Evolutionary conservation across 1,140 invertebrate genomes (phyloP).

Genomic region (Trichomalopsis sarcophagae): DNA sequence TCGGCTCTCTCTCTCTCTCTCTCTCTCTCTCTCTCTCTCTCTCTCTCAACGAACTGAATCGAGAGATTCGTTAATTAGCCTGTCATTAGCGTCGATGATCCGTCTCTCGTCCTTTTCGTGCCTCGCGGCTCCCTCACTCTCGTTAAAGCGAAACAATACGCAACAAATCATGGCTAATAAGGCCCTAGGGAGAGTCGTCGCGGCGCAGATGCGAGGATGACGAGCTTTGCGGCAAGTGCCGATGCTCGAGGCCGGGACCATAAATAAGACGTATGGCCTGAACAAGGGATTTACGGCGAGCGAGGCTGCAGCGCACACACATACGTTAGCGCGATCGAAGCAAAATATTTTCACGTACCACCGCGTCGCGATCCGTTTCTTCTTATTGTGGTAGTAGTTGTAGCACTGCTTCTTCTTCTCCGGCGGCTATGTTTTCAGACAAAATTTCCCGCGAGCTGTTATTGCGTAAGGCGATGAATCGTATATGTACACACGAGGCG

Average conservation of each 20-base stretch:
- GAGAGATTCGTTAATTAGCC: conserved; percentile 47
- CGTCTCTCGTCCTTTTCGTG: neutral
- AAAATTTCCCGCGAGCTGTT: neutral
- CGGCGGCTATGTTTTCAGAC: neutral
- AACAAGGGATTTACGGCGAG: conserved; percentile 8
- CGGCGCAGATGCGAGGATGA: neutral
- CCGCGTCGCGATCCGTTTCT: too few species aligned
- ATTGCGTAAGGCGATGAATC: too few species aligned
- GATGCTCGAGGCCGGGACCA: neutral
- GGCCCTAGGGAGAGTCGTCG: neutral
- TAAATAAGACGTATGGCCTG: conserved; percentile 38
- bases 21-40: too few species aligned
- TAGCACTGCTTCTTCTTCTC: neutral
- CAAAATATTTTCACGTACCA: conserved; percentile 8
- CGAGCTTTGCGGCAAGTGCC: conserved; percentile 3
- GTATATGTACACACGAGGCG: too few species aligned
- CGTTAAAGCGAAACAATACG: conserved; percentile 38
- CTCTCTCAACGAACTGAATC: too few species aligned
- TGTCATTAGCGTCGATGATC: conserved; percentile 47
- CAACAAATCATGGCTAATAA: conserved; percentile 47
- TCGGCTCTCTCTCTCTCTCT: too few species aligned
- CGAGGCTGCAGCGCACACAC: neutral
- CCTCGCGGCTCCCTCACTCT: neutral
- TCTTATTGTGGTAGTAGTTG: neutral
- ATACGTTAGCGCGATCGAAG: neutral